These are phyloP conservation scores for Drosophila cardini DNA, from an alignment of 1,140 invertebrate species.

Conservation along the genomic window DNA sequence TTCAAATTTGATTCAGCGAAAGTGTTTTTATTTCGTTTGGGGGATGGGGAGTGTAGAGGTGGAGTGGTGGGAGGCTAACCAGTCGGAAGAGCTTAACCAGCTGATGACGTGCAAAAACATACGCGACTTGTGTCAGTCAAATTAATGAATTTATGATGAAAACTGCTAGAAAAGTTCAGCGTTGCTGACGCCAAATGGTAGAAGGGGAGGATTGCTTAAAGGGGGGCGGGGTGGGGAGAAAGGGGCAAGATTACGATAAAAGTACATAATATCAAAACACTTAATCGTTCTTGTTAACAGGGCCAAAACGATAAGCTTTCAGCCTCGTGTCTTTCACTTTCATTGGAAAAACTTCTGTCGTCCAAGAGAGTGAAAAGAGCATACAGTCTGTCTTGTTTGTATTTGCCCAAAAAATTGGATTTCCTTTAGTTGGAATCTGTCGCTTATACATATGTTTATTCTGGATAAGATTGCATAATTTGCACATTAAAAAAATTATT, in stretches of 20 bases:
- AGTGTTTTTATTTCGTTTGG: conserved; percentile 47
- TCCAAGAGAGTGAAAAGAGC: conserved; percentile 19
- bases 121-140: conserved; percentile 57
- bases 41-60: too few species aligned
- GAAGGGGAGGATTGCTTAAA: too few species aligned
- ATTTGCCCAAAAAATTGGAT: conserved; percentile 39
- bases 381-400: conserved; percentile 45
- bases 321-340: conserved; percentile 48
- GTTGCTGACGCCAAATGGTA: too few species aligned
- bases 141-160: conserved; percentile 68
- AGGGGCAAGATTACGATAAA: not conserved
- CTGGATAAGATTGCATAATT: conserved; percentile 47
- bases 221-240: not conserved
- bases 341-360: conserved; percentile 65
- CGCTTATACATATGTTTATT: conserved; percentile 13
- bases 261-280: conserved; percentile 8
- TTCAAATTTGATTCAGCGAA: conserved; percentile 8
- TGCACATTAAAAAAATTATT: conserved; percentile 20
- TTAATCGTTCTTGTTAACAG: conserved; percentile 19
- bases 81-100: conserved; percentile 56
- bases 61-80: conserved; percentile 9
- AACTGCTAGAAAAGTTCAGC: conserved; percentile 26
- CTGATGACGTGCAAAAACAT: conserved; percentile 65
- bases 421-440: conserved; percentile 52
- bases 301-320: conserved; percentile 40